phyloP scores from a whole-genome alignment of 2,113 vertebrate genomes.

The Tricholaema leucomelas region DNA sequence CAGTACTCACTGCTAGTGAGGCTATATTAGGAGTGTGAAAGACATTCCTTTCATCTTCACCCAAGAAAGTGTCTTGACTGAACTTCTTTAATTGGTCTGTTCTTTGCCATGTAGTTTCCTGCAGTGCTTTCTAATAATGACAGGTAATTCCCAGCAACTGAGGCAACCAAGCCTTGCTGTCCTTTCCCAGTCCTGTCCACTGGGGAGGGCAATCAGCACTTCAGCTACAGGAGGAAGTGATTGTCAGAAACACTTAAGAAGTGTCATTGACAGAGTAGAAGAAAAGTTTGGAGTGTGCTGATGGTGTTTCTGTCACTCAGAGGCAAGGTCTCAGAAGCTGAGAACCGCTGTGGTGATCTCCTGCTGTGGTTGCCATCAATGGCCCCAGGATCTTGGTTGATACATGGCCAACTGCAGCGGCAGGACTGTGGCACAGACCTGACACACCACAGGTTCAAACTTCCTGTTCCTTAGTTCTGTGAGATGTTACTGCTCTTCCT shows the following conservation, averaged over 20 bases:
- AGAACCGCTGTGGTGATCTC: neutral
- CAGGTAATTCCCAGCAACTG: neutral
- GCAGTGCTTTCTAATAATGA: constrained; percentile 10
- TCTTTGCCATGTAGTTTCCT: neutral
- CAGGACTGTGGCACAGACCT: neutral
- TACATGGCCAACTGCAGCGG: neutral
- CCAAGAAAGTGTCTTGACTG: neutral
- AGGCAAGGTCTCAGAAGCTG: neutral
- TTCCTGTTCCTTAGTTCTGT: neutral
- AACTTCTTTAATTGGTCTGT: neutral
- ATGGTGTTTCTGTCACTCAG: neutral
- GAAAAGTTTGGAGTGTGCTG: neutral
- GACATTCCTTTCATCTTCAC: constrained; percentile 6
- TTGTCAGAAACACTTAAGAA: neutral
- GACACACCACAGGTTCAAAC: neutral
- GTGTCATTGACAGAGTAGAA: neutral
- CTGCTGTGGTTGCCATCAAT: neutral
- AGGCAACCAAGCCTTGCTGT: neutral
- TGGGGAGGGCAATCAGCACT: fast-evolving
- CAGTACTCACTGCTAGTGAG: constrained; percentile 45
- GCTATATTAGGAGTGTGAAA: constrained; percentile 41
- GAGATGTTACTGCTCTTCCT: neutral
- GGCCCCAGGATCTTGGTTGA: neutral
- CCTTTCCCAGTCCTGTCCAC: neutral
- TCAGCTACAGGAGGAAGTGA: neutral